Base-by-base conservation (phyloP, 2,888 invertebrate species). In the Pollenia labialis region DNA sequence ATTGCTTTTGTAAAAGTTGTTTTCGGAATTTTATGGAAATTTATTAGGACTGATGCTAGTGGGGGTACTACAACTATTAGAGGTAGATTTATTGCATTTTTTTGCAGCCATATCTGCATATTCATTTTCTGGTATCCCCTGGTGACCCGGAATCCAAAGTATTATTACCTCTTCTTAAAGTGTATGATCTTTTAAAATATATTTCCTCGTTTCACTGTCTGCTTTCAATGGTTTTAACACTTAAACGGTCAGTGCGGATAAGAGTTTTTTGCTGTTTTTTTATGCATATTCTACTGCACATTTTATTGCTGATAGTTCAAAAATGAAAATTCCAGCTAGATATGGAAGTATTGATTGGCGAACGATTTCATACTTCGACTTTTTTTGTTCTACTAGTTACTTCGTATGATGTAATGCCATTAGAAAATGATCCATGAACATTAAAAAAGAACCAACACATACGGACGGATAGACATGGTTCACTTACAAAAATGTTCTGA, bases 291-390 rank as follows among this genome's bases (percentile, higher is more conserved):
- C 11, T 58, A 58, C 58, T 8, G 58, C 58, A 11, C 7, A 58
- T 58, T 23, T 58, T 16, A 58, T 58, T 7, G 58, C 58, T 58
- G 58, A 11, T 58, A 58, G 23, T 23, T 58, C 58, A 58, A 23
- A 8, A 12, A 2, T 12, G 12, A 48, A 48, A 48, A 48, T 48
- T 23, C 23, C 23, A 23, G 23, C 23, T 32, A 2, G 32, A 32
- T 32, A 32, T 32, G 32, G 32, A 32, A 0, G 32, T 32, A 32
- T 32, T 32, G 32, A 32, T 32, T 32, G 32, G 32, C 32, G 32
- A 32, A 32, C 32, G 32, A 32, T 32, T 32, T 32, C 32, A 32
- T 32, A 32, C 1, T 3, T 32, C 3, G 10, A 1, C 8, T 2
- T 46, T 11, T 46, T 46, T 12, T 46, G 2, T 11, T 54, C 54